phyloP scores from a whole-genome alignment of 1,140 invertebrate genomes.

The Papilio glaucus region DNA sequence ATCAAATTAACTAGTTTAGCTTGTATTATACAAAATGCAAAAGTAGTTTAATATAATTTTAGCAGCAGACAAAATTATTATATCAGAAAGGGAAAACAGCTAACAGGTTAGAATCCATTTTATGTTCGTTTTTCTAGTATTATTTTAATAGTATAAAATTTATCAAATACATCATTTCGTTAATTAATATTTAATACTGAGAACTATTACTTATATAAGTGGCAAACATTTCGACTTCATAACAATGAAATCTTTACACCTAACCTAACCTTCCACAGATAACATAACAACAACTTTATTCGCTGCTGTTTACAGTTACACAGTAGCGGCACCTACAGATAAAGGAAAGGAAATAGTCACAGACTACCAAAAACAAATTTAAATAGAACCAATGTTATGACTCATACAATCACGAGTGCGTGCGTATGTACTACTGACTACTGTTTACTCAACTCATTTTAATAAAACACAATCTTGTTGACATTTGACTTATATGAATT shows the following conservation, averaged over 20 bases:
- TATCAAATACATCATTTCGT: no score
- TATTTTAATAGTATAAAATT: no score
- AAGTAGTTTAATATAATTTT: not conserved
- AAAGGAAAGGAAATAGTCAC: slow-evolving; percentile 1
- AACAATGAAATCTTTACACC: no score
- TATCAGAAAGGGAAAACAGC: not conserved
- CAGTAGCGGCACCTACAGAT: not conserved
- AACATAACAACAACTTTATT: not conserved
- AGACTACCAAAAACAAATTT: not conserved
- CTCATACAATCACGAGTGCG: slow-evolving; percentile 34
- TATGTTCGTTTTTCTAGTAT: no score
- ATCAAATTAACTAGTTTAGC: not conserved
- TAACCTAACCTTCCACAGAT: not conserved
- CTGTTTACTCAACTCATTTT: slow-evolving; percentile 11
- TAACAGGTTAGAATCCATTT: not conserved
- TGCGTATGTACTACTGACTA: slow-evolving; percentile 33
- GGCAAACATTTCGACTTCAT: not conserved
- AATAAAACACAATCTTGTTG: slow-evolving; percentile 57
- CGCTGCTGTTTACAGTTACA: not conserved
- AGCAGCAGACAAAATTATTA: not conserved
- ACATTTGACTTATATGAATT: slow-evolving; percentile 57
- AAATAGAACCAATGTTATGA: slow-evolving; percentile 14
- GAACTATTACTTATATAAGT: not conserved
- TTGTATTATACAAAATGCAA: not conserved
- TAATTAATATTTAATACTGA: not conserved